Percentiles rank a stretch among this genome's conserved stretches.
Conservation (phyloP, 2,797 vertebrate species). For the Artibeus lituratus region DNA sequence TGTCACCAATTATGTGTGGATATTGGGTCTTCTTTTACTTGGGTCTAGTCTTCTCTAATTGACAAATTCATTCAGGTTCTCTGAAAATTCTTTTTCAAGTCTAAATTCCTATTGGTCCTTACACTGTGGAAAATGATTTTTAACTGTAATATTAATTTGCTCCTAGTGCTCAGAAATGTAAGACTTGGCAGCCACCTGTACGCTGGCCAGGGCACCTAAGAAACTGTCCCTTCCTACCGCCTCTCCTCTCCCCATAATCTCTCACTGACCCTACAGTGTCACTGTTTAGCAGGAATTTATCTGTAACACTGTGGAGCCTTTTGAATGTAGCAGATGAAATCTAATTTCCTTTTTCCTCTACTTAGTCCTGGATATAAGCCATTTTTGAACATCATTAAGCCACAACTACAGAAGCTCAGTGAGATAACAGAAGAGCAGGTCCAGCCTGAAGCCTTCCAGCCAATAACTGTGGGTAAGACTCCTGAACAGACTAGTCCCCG, state of each 20-base stretch:
- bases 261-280: neutral
- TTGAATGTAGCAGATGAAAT: neutral
- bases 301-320: neutral
- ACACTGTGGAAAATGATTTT: neutral
- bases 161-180: neutral
- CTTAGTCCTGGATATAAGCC: slow-evolving; percentile 96
- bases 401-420: slow-evolving; percentile 93
- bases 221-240: neutral
- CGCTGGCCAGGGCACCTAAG: neutral
- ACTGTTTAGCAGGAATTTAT: neutral
- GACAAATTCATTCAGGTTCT: neutral
- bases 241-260: neutral
- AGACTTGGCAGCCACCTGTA: neutral
- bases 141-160: neutral
- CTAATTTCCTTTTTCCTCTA: slow-evolving; percentile 32
- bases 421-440: slow-evolving; percentile 88
- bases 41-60: neutral
- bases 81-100: neutral
- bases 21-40: neutral
- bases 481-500: slow-evolving; percentile 82
- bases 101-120: neutral
- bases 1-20: neutral
- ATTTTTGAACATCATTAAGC: slow-evolving; percentile 94
- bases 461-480: slow-evolving; percentile 85
- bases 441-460: slow-evolving; percentile 92